A percentile compares a stretch with the other conserved stretches of the same genome.
These are phyloP conservation scores for Ornithorhynchus anatinus DNA, from an alignment of 2,113 vertebrate species.

Conservation along the genomic window DNA sequence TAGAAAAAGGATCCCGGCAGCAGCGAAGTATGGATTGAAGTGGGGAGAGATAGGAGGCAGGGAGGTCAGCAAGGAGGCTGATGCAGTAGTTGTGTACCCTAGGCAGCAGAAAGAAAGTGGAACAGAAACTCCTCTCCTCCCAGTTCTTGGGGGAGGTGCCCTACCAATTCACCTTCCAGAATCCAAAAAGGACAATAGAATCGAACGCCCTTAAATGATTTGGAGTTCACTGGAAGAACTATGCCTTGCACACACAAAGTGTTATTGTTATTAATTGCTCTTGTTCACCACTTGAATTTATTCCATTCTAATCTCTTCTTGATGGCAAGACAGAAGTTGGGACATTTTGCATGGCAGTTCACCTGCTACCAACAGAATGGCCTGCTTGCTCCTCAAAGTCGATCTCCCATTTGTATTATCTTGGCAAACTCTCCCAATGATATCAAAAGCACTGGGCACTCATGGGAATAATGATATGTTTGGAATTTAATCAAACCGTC, in stretches of 20 bases:
- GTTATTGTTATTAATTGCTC: slow-evolving; percentile 18
- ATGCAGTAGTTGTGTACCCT: too few species aligned
- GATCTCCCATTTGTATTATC: slow-evolving; percentile 32
- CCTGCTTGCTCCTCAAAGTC: slow-evolving; percentile 19
- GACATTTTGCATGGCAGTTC: neutral
- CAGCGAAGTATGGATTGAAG: too few species aligned
- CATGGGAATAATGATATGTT: slow-evolving; percentile 42
- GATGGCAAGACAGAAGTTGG: slow-evolving; percentile 16
- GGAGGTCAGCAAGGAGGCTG: too few species aligned
- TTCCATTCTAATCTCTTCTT: slow-evolving; percentile 33
- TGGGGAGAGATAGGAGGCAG: too few species aligned
- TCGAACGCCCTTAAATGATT: too few species aligned
- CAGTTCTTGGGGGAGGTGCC: too few species aligned
- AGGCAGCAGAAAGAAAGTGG: too few species aligned
- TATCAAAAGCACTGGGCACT: neutral
- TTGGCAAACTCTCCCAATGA: slow-evolving; percentile 2
- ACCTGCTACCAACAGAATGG: slow-evolving; percentile 11
- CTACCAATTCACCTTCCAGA: too few species aligned
- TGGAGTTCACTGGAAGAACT: slow-evolving; percentile 1
- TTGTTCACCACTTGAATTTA: neutral
- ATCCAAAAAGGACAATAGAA: too few species aligned
- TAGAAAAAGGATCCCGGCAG: too few species aligned
- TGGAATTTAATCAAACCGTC: slow-evolving; percentile 50
- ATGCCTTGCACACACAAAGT: slow-evolving; percentile 15
- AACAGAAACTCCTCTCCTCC: too few species aligned